Conservation (phyloP, 2,797 vertebrate genomes). For the Cyprinella venusta region DNA sequence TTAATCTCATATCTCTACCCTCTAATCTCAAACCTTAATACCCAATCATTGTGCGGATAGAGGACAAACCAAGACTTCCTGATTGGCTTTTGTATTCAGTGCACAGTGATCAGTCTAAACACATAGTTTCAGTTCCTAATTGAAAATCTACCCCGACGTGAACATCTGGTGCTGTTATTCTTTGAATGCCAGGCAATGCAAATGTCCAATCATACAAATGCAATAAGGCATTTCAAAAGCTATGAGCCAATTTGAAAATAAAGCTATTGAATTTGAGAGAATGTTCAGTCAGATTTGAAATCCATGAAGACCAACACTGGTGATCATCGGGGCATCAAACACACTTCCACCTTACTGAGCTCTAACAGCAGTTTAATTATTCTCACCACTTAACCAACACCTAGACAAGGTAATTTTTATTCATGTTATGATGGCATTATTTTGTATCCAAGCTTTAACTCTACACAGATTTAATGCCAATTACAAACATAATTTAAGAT, state of each 20-base stretch:
- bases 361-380: neutral
- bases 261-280: neutral
- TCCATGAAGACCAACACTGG: neutral
- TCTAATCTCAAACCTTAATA: neutral
- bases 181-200: slow-evolving; percentile 26
- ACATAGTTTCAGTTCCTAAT: neutral
- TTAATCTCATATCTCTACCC: slow-evolving; percentile 7
- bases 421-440: neutral
- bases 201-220: slow-evolving; percentile 29
- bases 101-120: slow-evolving; percentile 10
- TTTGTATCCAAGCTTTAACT: neutral
- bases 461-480: neutral
- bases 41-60: neutral
- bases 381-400: neutral
- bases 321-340: neutral
- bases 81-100: slow-evolving; percentile 18
- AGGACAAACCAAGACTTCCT: neutral
- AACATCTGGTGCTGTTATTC: neutral
- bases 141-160: neutral
- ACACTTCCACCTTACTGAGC: neutral
- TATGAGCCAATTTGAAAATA: neutral
- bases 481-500: neutral
- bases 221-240: neutral
- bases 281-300: neutral
- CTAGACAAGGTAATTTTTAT: neutral